phyloP scores from a whole-genome alignment of 2,888 invertebrate genomes.

The Odontomyia ornata region DNA sequence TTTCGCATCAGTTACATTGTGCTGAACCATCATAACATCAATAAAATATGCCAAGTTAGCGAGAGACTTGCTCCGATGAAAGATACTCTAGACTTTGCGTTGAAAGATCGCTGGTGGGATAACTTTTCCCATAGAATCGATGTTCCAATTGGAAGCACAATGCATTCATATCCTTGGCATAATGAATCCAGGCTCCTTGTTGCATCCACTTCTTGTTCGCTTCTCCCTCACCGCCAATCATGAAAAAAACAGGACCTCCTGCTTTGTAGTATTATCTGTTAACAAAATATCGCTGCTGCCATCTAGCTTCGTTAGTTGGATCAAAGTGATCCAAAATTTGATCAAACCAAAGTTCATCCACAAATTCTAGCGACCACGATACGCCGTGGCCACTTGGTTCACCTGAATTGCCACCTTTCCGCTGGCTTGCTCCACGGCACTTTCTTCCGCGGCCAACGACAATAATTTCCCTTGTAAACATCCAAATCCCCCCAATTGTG shows the following conservation, averaged over 20 bases:
- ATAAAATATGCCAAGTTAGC: constrained; percentile 94
- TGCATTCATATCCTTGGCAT: too few relatives aligned
- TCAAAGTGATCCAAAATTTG: constrained; percentile 88
- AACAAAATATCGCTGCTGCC: constrained; percentile 87
- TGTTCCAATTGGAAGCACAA: too few relatives aligned
- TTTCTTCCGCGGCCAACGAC: too few relatives aligned
- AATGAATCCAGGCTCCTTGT: too few relatives aligned
- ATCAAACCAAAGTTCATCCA: constrained; percentile 71
- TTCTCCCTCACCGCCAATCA: constrained; percentile 96
- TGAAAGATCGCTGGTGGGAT: constrained; percentile 82
- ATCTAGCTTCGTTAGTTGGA: constrained; percentile 72
- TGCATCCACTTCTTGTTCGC: too few relatives aligned
- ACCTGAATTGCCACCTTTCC: constrained; percentile 64
- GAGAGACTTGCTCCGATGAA: constrained; percentile 81
- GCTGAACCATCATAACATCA: too few relatives aligned
- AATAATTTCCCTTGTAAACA: too few relatives aligned
- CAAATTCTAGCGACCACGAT: constrained; percentile 35
- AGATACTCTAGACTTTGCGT: constrained; percentile 82
- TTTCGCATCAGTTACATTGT: too few relatives aligned
- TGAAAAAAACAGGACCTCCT: constrained; percentile 87
- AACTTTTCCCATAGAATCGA: too few relatives aligned
- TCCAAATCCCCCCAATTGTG: too few relatives aligned
- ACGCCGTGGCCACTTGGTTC: constrained; percentile 58
- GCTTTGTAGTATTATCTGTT: constrained; percentile 77
- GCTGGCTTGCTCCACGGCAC: too few relatives aligned